Evolutionary conservation across 2,113 vertebrate species (phyloP).

Genomic region (Spea bombifrons): DNA sequence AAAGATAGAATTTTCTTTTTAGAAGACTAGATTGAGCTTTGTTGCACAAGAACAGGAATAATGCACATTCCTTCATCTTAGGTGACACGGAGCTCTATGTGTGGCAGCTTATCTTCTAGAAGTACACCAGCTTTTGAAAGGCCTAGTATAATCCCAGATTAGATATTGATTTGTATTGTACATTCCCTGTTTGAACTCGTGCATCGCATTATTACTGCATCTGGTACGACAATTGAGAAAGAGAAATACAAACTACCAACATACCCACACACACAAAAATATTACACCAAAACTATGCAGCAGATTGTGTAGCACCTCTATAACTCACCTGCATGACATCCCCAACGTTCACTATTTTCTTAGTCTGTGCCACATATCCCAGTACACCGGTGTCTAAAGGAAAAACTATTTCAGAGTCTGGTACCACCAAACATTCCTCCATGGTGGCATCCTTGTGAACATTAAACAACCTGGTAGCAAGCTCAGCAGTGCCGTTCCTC

Average conservation of each 20-base stretch:
- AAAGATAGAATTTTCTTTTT: no score
- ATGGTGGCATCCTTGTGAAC: slow-evolving; percentile 71
- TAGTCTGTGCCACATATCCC: slow-evolving; percentile 76
- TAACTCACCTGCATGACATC: slow-evolving; percentile 70
- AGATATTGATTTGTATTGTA: slow-evolving; percentile 29
- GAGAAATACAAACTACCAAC: neutral
- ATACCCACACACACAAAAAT: no score
- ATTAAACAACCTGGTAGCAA: slow-evolving; percentile 82
- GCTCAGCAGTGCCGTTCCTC: slow-evolving; percentile 78
- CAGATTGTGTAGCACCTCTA: neutral
- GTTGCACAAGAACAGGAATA: neutral
- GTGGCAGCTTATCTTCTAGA: slow-evolving; percentile 22
- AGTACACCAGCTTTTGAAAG: slow-evolving; percentile 2
- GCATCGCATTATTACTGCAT: neutral
- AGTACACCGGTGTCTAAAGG: slow-evolving; percentile 82
- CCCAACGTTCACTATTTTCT: slow-evolving; percentile 75
- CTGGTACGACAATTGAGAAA: neutral
- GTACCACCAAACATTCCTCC: slow-evolving; percentile 79
- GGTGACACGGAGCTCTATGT: neutral
- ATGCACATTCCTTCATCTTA: neutral
- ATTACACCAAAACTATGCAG: no score
- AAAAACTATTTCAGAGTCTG: slow-evolving; percentile 84
- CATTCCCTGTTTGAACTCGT: slow-evolving; percentile 12
- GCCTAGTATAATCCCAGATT: slow-evolving; percentile 31
- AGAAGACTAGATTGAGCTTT: no score